phyloP scores from a whole-genome alignment of 2,113 vertebrate genomes.

The Chinchilla lanigera region DNA sequence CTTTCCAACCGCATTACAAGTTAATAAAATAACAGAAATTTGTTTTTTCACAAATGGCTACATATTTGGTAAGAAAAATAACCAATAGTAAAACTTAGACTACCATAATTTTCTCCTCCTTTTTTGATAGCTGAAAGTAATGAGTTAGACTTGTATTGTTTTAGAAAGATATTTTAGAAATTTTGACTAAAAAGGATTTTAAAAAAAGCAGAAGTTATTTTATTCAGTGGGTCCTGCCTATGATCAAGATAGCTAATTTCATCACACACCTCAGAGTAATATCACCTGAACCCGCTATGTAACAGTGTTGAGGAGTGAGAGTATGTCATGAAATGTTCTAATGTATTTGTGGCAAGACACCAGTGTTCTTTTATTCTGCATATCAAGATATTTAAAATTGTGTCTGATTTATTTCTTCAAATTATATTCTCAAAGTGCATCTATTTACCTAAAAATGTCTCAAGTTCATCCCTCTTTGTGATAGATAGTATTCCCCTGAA shows the following conservation, averaged over 20 bases:
- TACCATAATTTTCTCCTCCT: neutral
- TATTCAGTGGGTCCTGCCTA: neutral
- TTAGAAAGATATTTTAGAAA: neutral
- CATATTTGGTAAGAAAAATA: neutral
- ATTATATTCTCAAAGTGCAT: too few relatives aligned
- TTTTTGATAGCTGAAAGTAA: neutral
- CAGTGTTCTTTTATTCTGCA: neutral
- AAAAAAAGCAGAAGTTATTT: neutral
- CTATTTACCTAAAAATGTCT: neutral
- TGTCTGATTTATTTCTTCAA: neutral
- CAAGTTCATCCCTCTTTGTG: neutral
- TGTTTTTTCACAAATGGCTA: fast-evolving
- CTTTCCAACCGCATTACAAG: neutral
- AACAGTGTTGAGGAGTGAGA: neutral
- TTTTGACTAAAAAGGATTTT: neutral
- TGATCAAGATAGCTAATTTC: neutral
- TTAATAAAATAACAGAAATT: neutral
- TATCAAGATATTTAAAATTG: neutral
- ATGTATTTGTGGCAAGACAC: neutral
- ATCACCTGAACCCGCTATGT: neutral
- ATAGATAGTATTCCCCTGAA: neutral
- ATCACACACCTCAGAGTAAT: neutral
- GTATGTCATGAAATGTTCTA: neutral
- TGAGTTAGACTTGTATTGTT: neutral
- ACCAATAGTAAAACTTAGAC: neutral